Base-by-base conservation (phyloP, 2,888 invertebrate genomes). In the Cinara cedri region DNA sequence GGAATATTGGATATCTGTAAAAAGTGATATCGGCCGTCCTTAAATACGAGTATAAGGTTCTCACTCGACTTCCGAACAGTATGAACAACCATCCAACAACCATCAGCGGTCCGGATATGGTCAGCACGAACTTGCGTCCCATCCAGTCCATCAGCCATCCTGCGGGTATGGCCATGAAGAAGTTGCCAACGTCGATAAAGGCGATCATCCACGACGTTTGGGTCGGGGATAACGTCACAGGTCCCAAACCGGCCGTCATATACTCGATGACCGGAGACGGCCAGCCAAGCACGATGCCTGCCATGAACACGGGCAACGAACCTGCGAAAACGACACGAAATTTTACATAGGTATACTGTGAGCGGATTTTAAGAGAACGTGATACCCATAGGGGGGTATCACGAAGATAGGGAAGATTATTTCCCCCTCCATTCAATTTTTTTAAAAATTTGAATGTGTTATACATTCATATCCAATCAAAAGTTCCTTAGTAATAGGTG, bases 51-150 rank as follows among this genome's bases (percentile, higher is more conserved):
- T 34, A 26, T 24, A 14, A 1, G 19, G 9, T 11, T 24, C 78
- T 49, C 9, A 68, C 68, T 51, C 62, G 57, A 51, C 74, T 63
- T 0, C 78, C 66, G 49, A 82, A 81, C 34, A 81, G 65, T 26
- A 81, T 66, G 1, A 83, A 72, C 16, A 82, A 68, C 88, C 89
- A 90, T 83, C 90, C 89, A 82, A 88, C 74, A 44, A 88, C 85
- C 26, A 90, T 88, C 0, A 91, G 90, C 13, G 90, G 83, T 0
- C 88, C 87, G 0, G 88, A 87, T 6, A 87, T 83, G 62, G 88
- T 84, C 1, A 90, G 85, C 1, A 89, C 88, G 6, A 86, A 86
- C 55, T 88, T 88, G 0, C 90, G 87, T 1, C 91, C 91, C 0
- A 88, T 84, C 72, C 86, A 86, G 83, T 90, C 89, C 82, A 88